Conservation (phyloP, 1,140 invertebrate species). For the Papilio xuthus region DNA sequence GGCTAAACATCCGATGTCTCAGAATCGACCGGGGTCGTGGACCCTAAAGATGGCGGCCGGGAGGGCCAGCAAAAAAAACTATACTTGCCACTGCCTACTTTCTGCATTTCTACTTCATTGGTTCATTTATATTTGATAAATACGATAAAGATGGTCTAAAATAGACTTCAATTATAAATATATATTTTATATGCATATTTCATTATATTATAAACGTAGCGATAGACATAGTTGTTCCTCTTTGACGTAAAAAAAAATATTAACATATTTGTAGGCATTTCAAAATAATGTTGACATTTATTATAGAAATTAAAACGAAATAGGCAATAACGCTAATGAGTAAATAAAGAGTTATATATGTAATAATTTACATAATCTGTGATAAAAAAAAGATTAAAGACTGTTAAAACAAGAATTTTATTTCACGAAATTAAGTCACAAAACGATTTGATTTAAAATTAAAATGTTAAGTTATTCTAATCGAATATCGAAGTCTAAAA, state of each 20-base stretch:
- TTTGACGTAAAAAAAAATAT: background rate
- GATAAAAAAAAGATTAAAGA: constrained; percentile 22
- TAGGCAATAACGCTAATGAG: constrained; percentile 16
- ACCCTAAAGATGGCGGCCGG: constrained; percentile 66
- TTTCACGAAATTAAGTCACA: constrained; percentile 30
- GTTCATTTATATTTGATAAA: background rate
- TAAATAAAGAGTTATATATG: constrained; percentile 23
- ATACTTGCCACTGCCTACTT: constrained; percentile 28
- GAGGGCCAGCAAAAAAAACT: constrained; percentile 57
- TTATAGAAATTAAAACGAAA: constrained; percentile 1
- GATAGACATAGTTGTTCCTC: background rate
- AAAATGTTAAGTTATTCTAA: constrained; percentile 31
- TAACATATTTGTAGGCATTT: background rate
- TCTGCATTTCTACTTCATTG: constrained; percentile 9
- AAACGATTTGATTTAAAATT: constrained; percentile 25
- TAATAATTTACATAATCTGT: constrained; percentile 12
- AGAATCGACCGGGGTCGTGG: constrained; percentile 65
- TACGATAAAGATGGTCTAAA: background rate
- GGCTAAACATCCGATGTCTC: constrained; percentile 77
- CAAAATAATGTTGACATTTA: background rate
- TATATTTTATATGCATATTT: too few species aligned
- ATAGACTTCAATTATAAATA: background rate
- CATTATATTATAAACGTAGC: too few species aligned
- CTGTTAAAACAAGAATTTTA: constrained; percentile 24
- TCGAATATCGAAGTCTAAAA: background rate